Base-by-base conservation (phyloP, 2,797 vertebrate species). In the Cyclopterus lumpus region DNA sequence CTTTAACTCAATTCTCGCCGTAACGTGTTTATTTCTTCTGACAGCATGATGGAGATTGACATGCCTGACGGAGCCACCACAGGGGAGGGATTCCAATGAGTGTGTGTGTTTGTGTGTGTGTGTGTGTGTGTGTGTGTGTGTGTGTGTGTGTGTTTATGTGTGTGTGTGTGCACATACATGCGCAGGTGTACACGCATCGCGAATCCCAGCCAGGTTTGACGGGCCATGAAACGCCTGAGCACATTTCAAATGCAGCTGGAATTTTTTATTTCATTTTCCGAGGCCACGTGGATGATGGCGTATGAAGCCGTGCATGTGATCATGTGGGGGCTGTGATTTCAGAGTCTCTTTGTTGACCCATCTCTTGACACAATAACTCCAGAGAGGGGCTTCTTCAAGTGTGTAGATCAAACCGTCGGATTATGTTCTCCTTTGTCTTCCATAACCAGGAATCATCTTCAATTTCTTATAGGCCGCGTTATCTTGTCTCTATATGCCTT, bases 241-340 rank as follows among this genome's bases (percentile, higher is more conserved):
- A 83, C 85, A 82, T 92, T 92, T 91, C 88, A 90, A 86, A 90
- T 90, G 85, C 86, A 82, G 83, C 80, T 71, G 61, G 71, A 71
- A 20, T 81, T 70, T 73, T 75, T 81, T 71, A 38, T 82, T 70
- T 67, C 67, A 10, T 28, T 66, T 71, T 68, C 38, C 67, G 78
- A 84, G 81, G 86, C 82, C 82, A 69, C 63, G 64, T 9, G 15
- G 34, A 26, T 6, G 32, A n/a, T n/a, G n/a, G n/a, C 51, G 55
- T 15, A 14, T 28, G 34, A 69, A 71, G 49, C 44, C 34, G 48
- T 15, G 8, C 58, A 28, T 49, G 62, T 49, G 75, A 73, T 73
- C 11, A 38, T 38, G 38, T 51, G 3, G 42, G 64, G 51, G 32
- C 51, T 49, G 16, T 76, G 30, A 58, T 77, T 71, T 69, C 24